Evolutionary conservation across 2,888 invertebrate genomes (phyloP).

Genomic region (Sminthurides aquaticus): DNA sequence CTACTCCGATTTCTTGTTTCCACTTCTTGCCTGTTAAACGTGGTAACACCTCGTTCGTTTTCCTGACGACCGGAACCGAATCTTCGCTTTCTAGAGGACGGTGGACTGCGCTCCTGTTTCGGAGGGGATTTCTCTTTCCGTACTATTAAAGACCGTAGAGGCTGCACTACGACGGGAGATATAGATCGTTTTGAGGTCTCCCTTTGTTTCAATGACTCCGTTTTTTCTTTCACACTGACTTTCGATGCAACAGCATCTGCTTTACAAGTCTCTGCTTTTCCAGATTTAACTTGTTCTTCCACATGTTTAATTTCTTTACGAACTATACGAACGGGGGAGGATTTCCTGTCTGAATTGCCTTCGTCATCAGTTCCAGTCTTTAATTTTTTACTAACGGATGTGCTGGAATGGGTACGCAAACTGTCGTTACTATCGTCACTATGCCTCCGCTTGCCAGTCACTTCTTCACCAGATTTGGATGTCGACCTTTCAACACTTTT

Average conservation of each 20-base stretch:
- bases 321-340: background rate
- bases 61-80: background rate
- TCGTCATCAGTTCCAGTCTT: background rate
- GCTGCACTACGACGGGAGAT: background rate
- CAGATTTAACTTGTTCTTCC: background rate
- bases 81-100: background rate
- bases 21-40: background rate
- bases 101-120: constrained; percentile 3
- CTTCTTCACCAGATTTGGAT: background rate
- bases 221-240: background rate
- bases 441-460: background rate
- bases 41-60: background rate
- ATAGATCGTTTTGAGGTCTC: background rate
- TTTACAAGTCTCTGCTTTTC: background rate
- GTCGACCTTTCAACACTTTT: background rate
- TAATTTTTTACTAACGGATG: background rate
- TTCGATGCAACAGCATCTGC: background rate
- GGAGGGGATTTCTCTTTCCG: background rate
- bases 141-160: background rate
- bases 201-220: background rate
- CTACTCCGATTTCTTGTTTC: background rate
- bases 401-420: background rate
- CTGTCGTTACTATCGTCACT: background rate
- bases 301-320: background rate
- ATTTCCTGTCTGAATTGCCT: too few relatives aligned